Evolutionary conservation across 2,797 vertebrate species (phyloP), one percentile per base, ranked within the genome.

Genomic region (Mareca strepera): DNA sequence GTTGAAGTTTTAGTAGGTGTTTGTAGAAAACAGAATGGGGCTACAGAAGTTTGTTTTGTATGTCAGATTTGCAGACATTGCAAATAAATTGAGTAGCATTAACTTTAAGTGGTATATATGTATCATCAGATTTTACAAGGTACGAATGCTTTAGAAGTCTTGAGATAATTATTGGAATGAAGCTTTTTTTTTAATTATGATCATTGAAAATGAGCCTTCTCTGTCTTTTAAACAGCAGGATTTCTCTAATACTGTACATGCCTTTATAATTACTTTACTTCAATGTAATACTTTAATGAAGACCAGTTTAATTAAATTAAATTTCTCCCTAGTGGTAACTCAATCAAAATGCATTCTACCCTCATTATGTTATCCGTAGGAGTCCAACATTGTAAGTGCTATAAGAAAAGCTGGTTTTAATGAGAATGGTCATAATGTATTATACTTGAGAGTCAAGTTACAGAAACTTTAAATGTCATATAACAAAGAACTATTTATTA

Each of bases 261-360:
- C 86, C 94, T 96, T 97, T 97, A 97, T 97, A 98, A 98, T 97
- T 97, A 98, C 96, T 97, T 97, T 93, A 96, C 82, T 97, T 97
- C 93, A 97, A 92, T 96, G 95, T 93, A 97, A 97, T 98, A 97
- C 96, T 98, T 97, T 97, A 98, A 98, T 98, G 97, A 98, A 98
- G 96, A 97, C 83, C 92, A 97, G 91, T 97, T 98, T 98, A 98
- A 98, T 98, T 98, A 98, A 98, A 98, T 98, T 97, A 98, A 97
- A 98, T 97, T 97, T 97, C 92, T 98, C 98, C 97, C 97, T 88
- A 94, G 96, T 97, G 98, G 97, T 97, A 97, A 97, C 93, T 98
- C 96, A 97, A 98, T 98, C 97, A 98, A 97, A 98, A 98, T 96
- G 96, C 96, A 97, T 97, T 97, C 96, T 90, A 86, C 66, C 80